Conservation (phyloP, 2,113 vertebrate species). For the Axis porcinus region DNA sequence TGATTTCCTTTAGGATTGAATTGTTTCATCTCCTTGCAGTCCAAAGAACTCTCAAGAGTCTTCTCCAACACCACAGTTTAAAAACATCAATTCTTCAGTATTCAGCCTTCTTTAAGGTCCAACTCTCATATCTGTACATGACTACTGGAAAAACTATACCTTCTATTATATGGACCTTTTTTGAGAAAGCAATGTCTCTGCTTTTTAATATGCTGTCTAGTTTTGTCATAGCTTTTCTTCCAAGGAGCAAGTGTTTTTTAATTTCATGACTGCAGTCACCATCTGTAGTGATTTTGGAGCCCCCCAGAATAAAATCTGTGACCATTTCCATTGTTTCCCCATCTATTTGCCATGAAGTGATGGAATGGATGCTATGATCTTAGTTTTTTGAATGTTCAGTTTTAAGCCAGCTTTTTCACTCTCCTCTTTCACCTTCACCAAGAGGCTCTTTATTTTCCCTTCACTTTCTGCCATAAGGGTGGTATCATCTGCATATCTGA, state of each 20-base stretch:
- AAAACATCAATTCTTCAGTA: neutral
- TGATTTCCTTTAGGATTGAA: neutral
- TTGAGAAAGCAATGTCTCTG: neutral
- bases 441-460: neutral
- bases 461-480: neutral
- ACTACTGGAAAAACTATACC: neutral
- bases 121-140: neutral
- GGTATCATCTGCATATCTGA: neutral
- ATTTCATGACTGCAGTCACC: neutral
- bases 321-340: neutral
- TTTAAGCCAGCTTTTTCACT: neutral
- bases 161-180: neutral
- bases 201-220: neutral
- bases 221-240: neutral
- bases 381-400: neutral
- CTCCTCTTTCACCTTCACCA: neutral
- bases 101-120: neutral
- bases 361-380: neutral
- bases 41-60: neutral
- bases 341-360: neutral
- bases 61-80: neutral
- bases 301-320: neutral
- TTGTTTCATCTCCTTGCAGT: neutral
- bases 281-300: neutral
- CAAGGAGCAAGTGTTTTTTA: neutral